phyloP scores from a whole-genome alignment of 2,888 invertebrate genomes.

The Aphrophora alni region DNA sequence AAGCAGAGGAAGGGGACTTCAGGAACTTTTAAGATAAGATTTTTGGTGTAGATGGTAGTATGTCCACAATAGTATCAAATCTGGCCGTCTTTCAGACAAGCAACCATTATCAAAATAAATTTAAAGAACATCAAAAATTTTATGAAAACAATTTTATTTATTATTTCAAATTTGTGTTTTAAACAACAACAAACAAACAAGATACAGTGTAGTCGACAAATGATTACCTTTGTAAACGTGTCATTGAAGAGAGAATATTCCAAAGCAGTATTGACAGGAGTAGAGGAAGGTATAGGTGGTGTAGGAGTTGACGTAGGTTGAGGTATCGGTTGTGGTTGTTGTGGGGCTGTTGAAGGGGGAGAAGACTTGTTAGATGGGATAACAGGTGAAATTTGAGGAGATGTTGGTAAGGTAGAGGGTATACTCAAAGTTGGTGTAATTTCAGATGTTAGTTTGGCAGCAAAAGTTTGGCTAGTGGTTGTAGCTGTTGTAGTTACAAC shows the following conservation, averaged over 20 bases:
- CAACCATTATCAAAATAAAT: no score
- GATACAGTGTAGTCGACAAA: no score
- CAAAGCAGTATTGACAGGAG: conserved; percentile 59
- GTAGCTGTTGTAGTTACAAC: conserved; percentile 55
- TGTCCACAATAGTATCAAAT: no score
- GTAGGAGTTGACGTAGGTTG: conserved; percentile 39
- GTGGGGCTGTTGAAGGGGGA: conserved; percentile 29
- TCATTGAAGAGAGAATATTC: conserved; percentile 92
- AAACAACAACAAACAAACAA: no score
- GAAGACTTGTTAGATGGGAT: neutral
- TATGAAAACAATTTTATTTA: no score
- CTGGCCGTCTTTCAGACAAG: no score
- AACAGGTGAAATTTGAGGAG: conserved; percentile 22
- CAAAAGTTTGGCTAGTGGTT: conserved; percentile 59
- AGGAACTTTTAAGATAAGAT: no score
- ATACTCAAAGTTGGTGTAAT: conserved; percentile 30
- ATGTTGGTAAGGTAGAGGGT: conserved; percentile 35
- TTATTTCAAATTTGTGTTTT: no score
- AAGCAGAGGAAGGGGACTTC: no score
- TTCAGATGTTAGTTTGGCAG: conserved; percentile 66
- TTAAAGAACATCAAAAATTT: no score
- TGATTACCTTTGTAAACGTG: conserved; percentile 64
- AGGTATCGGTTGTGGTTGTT: conserved; percentile 37
- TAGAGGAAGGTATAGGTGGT: conserved; percentile 42
- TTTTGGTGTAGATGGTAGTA: no score